Percentiles rank a stretch among this genome's conserved stretches.
Conservation (phyloP, 2,888 invertebrate species). For the Xestia sexstrigata region DNA sequence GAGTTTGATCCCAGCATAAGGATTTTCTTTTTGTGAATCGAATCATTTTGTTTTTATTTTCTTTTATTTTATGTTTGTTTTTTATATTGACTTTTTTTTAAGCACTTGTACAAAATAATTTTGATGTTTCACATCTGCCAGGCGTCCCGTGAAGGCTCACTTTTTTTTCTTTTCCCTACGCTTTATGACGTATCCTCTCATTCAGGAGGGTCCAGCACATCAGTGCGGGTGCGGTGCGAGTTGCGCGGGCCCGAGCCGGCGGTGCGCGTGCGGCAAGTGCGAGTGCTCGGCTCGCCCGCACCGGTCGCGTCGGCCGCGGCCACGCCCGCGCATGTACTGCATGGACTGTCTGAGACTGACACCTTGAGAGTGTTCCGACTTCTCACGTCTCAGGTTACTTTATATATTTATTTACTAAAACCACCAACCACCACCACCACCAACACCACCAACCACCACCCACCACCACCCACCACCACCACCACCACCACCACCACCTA, state of each 20-base stretch:
- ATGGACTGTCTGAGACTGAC: slow-evolving; percentile 97
- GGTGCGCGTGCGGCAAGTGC: slow-evolving; percentile 96
- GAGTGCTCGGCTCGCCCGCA: slow-evolving; percentile 79
- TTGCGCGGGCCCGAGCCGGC: slow-evolving; percentile 98
- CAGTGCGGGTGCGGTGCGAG: slow-evolving; percentile 93
- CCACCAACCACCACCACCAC: too few relatives aligned
- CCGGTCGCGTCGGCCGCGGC: slow-evolving; percentile 62
- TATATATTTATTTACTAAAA: background rate
- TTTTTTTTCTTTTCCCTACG: background rate
- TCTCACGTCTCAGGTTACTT: slow-evolving; percentile 95
- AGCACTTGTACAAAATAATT: too few relatives aligned
- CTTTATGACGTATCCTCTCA: background rate
- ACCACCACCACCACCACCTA: too few relatives aligned
- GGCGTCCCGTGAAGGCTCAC: too few relatives aligned
- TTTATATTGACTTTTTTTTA: too few relatives aligned
- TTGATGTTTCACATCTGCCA: too few relatives aligned
- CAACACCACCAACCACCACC: too few relatives aligned
- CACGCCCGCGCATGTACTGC: slow-evolving; percentile 92
- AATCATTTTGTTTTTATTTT: too few relatives aligned
- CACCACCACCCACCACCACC: too few relatives aligned
- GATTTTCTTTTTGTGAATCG: too few relatives aligned
- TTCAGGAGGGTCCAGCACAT: slow-evolving; percentile 71
- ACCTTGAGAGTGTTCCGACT: slow-evolving; percentile 97
- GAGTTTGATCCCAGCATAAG: too few relatives aligned
- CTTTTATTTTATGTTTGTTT: too few relatives aligned